phyloP scores from a whole-genome alignment of 1,140 invertebrate species.

The Cardiocondyla obscurior region DNA sequence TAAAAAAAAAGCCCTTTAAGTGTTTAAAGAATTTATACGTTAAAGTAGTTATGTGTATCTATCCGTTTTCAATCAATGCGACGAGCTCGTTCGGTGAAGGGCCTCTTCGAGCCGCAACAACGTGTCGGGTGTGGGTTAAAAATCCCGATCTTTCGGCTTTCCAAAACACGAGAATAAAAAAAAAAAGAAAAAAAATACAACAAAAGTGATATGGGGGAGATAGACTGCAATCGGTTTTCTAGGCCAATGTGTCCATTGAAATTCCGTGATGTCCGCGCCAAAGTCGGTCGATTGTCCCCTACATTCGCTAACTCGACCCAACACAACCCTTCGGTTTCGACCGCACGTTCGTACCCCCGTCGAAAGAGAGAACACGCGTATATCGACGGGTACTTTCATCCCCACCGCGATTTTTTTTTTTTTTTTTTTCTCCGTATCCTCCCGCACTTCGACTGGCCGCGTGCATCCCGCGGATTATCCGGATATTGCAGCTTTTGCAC shows the following conservation, averaged over 20 bases:
- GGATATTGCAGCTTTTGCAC: conserved; percentile 58
- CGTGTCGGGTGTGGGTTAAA: background rate
- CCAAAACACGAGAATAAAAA: conserved; percentile 9
- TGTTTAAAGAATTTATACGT: background rate
- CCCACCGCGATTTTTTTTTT: conserved; percentile 26
- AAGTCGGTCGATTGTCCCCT: conserved; percentile 24
- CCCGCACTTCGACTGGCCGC: background rate
- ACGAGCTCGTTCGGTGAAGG: background rate
- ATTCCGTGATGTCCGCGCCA: conserved; percentile 18
- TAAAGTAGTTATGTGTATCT: background rate
- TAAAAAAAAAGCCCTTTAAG: no score
- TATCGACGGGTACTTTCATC: conserved; percentile 18
- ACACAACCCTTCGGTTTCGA: conserved; percentile 24
- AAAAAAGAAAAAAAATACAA: conserved; percentile 26
- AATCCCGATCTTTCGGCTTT: conserved; percentile 16
- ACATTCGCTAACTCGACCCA: background rate
- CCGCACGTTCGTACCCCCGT: conserved; percentile 20
- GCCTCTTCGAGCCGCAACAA: conserved; percentile 10
- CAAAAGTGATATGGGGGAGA: conserved; percentile 27
- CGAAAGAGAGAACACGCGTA: conserved; percentile 28
- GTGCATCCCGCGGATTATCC: conserved; percentile 53
- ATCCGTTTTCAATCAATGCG: no score
- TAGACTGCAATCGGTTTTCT: conserved; percentile 47
- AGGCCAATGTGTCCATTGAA: conserved; percentile 49
- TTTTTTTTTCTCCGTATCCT: no score